Evolutionary conservation across 2,797 vertebrate genomes (phyloP), one percentile per base, ranked within the genome.

Genomic region (Myotis daubentonii): DNA sequence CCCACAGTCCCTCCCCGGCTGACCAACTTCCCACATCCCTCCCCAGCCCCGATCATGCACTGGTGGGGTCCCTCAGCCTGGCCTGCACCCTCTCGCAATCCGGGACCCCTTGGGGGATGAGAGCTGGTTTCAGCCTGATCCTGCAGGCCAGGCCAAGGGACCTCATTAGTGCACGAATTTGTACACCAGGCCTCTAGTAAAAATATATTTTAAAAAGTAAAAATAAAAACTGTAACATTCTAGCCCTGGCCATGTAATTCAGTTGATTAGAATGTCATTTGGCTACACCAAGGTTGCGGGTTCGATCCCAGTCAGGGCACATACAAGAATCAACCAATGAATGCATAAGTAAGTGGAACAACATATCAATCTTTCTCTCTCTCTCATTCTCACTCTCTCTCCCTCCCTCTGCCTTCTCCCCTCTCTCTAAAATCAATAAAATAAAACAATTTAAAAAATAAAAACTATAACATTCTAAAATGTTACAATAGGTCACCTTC

Each of bases 401-500:
- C 53, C 53, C 57, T 60, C 65, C n/a, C 17, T 66, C 65, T 33
- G 16, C n/a, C n/a, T 66, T 33, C 65, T n/a, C 20, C 65, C n/a
- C 65, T 66, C 28, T 62, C 12, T 62, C n/a, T 66, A n/a, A 66
- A 33, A 33, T 33, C n/a, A 66, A 30, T 62, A 62, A 60, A 60
- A 60, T 60, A 60, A 62, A 62, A 62, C 28, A 62, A 62, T 66
- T 66, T 65, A 4, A 8, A 66, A 66, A 66, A 66, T 30, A 30
- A 74, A 74, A 47, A 74, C 71, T 74, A 1, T 74, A 75, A 44
- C 68, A 75, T 72, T 62, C 33, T 81, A 71, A 85, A 83, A 85
- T 85, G 55, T 93, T 79, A 33, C 41, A 89, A 25, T 36, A 85
- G 36, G 44, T 74, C 82, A 70, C 87, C 91, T 93, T 86, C 20